phyloP scores from a whole-genome alignment of 2,797 vertebrate genomes.

The Intellagama lesueurii region DNA sequence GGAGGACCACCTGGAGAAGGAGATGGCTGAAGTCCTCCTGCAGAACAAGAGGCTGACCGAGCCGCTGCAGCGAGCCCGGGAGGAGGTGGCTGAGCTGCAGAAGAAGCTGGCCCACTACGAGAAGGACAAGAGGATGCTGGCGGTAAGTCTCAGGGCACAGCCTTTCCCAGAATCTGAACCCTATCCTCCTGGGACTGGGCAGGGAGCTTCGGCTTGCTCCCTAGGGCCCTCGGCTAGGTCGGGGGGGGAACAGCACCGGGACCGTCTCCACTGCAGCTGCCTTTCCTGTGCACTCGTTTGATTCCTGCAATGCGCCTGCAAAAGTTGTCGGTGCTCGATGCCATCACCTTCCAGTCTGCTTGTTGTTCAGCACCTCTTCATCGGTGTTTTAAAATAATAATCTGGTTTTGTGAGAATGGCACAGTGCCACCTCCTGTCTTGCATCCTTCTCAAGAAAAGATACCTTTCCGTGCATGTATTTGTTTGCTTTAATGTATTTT shows the following conservation, averaged over 20 bases:
- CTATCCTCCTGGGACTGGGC: background rate
- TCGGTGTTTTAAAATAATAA: background rate
- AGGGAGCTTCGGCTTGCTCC: background rate
- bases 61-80: slow-evolving; percentile 75
- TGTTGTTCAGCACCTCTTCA: background rate
- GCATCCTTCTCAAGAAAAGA: background rate
- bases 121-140: slow-evolving; percentile 79
- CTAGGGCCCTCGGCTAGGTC: background rate
- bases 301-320: background rate
- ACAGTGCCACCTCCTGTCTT: background rate
- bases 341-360: too few species aligned
- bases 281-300: background rate
- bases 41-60: slow-evolving; percentile 82
- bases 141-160: slow-evolving; percentile 53
- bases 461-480: background rate
- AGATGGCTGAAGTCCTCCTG: slow-evolving; percentile 72
- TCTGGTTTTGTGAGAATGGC: background rate
- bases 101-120: slow-evolving; percentile 78
- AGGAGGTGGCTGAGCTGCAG: slow-evolving; percentile 77
- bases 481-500: too few species aligned
- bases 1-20: slow-evolving; percentile 77
- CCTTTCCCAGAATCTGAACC: background rate
- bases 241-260: background rate
- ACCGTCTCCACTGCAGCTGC: background rate
- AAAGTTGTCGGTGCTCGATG: background rate